Percentiles rank a stretch among this genome's conserved stretches.
phyloP scores from a whole-genome alignment of 2,113 vertebrate genomes.

The Mus musculus region GRCm39 chr2:121899001-121899500 shows the following conservation, averaged over 20 bases:
- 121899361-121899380: slow-evolving; percentile 61
- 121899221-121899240: slow-evolving; percentile 86
- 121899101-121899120: not conserved
- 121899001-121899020: no score
- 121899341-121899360: slow-evolving; percentile 79
- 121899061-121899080: not conserved
- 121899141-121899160: slow-evolving; percentile 7
- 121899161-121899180: slow-evolving; percentile 1
- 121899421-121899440: not conserved
- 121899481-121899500: no score
- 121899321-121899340: slow-evolving; percentile 92
- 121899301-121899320: slow-evolving; percentile 88
- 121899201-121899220: slow-evolving; percentile 85
- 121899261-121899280: slow-evolving; percentile 92
- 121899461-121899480: no score
- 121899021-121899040: not conserved
- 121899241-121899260: slow-evolving; percentile 90
- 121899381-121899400: slow-evolving; percentile 81
- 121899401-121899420: not conserved
- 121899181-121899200: not conserved
- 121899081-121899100: not conserved
- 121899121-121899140: not conserved
- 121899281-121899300: slow-evolving; percentile 91
- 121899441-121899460: no score
- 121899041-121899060: fast-evolving